Percentiles rank a stretch among this genome's conserved stretches.
phyloP scores from a whole-genome alignment of 1,140 invertebrate genomes.

The Drosophila nebulosa region DNA sequence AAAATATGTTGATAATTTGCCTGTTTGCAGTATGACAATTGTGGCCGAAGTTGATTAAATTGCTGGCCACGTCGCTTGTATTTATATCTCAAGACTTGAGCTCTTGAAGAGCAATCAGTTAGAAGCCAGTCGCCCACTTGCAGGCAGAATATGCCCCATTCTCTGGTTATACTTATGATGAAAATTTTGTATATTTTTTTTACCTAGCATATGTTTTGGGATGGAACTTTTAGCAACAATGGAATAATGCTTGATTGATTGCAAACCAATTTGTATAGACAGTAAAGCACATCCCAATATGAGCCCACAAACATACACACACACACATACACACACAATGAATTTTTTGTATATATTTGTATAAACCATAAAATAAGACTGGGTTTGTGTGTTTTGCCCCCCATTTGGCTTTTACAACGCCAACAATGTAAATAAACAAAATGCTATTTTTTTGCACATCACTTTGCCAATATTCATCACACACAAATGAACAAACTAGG shows the following conservation, averaged over 20 bases:
- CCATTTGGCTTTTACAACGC: slow-evolving; percentile 34
- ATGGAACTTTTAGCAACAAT: not conserved
- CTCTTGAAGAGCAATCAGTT: too few relatives aligned
- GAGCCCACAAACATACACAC: not conserved
- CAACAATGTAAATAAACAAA: slow-evolving; percentile 53
- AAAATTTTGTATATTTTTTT: too few relatives aligned
- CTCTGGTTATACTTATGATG: too few relatives aligned
- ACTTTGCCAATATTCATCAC: slow-evolving; percentile 39
- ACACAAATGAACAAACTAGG: not conserved
- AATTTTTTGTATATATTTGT: not conserved
- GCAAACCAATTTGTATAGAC: slow-evolving; percentile 1
- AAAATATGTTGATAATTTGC: not conserved
- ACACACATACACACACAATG: not conserved
- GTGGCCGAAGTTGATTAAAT: too few relatives aligned
- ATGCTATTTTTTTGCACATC: slow-evolving; percentile 31
- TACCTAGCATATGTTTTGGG: not conserved
- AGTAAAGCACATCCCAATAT: not conserved
- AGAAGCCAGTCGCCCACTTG: too few relatives aligned
- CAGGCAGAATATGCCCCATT: too few relatives aligned
- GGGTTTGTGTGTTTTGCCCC: slow-evolving; percentile 1
- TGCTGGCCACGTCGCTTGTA: too few relatives aligned
- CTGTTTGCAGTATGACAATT: not conserved
- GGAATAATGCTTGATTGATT: not conserved
- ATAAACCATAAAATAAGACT: not conserved
- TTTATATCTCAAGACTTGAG: too few relatives aligned